phyloP scores from a whole-genome alignment of 2,113 vertebrate genomes.

The Miniopterus natalensis region DNA sequence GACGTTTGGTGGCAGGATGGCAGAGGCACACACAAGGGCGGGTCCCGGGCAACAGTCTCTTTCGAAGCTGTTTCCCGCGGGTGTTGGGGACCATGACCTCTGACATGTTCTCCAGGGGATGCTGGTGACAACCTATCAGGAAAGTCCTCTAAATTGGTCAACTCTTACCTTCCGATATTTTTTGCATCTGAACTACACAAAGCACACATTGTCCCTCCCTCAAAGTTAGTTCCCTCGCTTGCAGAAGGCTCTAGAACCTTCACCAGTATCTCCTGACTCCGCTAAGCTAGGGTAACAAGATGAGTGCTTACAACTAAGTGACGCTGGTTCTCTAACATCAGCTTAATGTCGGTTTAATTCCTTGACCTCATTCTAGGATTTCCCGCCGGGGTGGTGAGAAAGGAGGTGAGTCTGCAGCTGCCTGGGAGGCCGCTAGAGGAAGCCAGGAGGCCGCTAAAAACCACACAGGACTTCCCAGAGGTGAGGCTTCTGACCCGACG shows the following conservation, averaged over 20 bases:
- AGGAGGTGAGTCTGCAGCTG: background rate
- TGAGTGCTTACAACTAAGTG: background rate
- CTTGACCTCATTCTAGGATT: background rate
- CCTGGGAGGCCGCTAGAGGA: slow-evolving; percentile 59
- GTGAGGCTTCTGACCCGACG: background rate
- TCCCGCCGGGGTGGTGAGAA: background rate
- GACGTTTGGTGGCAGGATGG: background rate
- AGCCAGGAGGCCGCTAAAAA: background rate
- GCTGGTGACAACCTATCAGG: background rate
- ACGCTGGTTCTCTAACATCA: no score
- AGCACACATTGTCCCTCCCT: background rate
- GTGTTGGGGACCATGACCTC: background rate
- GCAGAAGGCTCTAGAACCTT: background rate
- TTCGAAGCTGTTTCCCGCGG: background rate
- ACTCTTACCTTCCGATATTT: background rate
- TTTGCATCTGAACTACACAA: no score
- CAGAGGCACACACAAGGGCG: fast-evolving
- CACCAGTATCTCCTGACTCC: background rate
- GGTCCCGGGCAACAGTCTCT: background rate
- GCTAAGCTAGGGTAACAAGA: background rate
- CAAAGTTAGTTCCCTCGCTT: background rate
- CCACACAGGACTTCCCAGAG: background rate
- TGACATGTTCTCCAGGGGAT: background rate
- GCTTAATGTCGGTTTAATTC: background rate
- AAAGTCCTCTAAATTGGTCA: background rate